Base-by-base conservation (phyloP, 2,888 invertebrate species). In the Leptinotarsa peninsularis region DNA sequence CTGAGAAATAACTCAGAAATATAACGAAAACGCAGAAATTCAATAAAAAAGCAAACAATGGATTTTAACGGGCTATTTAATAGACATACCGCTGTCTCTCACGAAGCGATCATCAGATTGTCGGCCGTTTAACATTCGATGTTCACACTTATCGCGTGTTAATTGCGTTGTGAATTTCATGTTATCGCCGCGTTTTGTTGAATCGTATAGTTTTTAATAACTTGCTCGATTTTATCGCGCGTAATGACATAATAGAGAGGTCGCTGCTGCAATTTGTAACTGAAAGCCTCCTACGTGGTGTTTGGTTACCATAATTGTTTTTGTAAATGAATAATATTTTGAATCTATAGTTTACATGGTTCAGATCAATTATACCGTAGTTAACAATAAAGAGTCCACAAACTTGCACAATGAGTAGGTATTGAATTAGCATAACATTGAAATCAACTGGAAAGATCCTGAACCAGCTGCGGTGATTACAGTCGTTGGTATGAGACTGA, bases 161-260 rank as follows among this genome's bases (percentile, higher is more conserved):
- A 63, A 63, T 63, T 63, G 33, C n/a, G 63, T 33, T n/a, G 33
- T 63, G 63, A 63, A 63, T 33, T 33, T n/a, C 43, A 63, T 63
- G 63, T 63, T 63, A 63, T 63, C 63, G 63, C 33, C 5, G 10
- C 33, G 63, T 63, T 63, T 63, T n/a, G 63, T 63, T 43, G 63
- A 63, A 33, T 63, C n/a, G n/a, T 63, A 43, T n/a, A 43, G 21
- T 63, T 63, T 63, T 63, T 63, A 63, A 63, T 63, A 63, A 63
- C 63, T 27, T 63, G 63, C 33, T 63, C 63, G 63, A 63, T 63
- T 63, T 63, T 33, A 63, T 63, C 63, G 43, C 33, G 33, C 33
- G n/a, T 63, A 63, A 63, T 63, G 63, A 63, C 63, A 63, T 63
- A 63, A 63, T 63, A 63, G 63, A 63, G 63, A 63, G 63, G 58